Evolutionary conservation across 1,140 invertebrate genomes (phyloP), one percentile per base, ranked within the genome.

Genomic region (Bombyx mandarina): DNA sequence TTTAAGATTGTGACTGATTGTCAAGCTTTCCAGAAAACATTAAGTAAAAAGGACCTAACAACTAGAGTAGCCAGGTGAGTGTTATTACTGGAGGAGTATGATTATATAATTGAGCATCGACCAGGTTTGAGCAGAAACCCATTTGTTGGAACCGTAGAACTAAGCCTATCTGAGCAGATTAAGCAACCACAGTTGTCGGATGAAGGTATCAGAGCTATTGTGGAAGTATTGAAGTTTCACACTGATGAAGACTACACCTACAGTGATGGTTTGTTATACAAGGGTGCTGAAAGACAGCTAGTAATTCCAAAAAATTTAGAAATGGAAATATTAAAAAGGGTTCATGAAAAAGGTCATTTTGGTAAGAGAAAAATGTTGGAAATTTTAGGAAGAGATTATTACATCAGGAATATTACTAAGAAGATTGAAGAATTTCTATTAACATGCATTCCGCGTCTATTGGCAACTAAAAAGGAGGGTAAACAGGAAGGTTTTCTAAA

Each of bases 1-100:
- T 54, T 54, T 54, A 54, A 54, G n/a, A 43, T 52, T 7, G 65
- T 79, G 35, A 81, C 73, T 18, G 81, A 79, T 61, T 85, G 78
- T 58, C n/a, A 62, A 52, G 79, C 82, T 7, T 79, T 87, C 53
- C 45, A 72, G 35, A 61, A 73, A 56, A 88, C 84, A 2, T 55
- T 88, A 26, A 64, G 66, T 10, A 88, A 86, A 43, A 77, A 71
- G 66, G 75, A 86, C 43, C 43, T 85, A 22, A 53, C 69, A 1
- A 48, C 72, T 2, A 75, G 64, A 65, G 70, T 87, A 6, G 73
- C 80, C 4, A 62, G 82, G 43, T 87, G 79, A 71, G 61, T 61
- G 0, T 8, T 73, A 7, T 53, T 65, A 7, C 44, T 74, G 6
- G 43, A 71, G 5, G 55, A 71, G 12, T 75, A 56, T 60, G 61